phyloP scores from a whole-genome alignment of 2,113 vertebrate genomes.

The Eulemur rufifrons region DNA sequence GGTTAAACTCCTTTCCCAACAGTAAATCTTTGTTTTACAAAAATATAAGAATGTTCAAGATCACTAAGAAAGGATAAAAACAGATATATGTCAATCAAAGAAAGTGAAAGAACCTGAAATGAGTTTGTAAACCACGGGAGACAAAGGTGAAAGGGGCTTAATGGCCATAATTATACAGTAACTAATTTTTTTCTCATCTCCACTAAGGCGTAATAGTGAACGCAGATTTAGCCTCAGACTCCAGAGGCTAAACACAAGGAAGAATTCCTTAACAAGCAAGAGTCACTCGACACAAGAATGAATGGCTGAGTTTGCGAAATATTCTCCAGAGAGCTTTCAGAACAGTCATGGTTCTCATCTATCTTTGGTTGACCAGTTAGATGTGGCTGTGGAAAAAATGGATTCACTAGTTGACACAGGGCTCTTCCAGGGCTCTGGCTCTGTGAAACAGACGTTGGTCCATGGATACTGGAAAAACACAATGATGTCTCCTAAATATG shows the following conservation, averaged over 20 bases:
- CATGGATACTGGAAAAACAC: slow-evolving; percentile 12
- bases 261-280: background rate
- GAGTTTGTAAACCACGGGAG: background rate
- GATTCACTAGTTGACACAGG: background rate
- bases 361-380: background rate
- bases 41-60: background rate
- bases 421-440: background rate
- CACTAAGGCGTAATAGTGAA: background rate
- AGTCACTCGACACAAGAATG: background rate
- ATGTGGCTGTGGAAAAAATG: background rate
- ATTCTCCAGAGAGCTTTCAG: background rate
- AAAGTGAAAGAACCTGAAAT: background rate
- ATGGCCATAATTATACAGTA: background rate
- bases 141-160: background rate
- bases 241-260: background rate
- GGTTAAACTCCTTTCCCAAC: background rate
- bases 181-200: background rate
- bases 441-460: background rate
- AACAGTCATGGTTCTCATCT: background rate
- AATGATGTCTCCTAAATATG: background rate
- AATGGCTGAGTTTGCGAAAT: slow-evolving; percentile 29
- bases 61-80: background rate
- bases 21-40: background rate
- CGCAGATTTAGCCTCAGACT: background rate
- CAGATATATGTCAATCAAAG: background rate